These are phyloP conservation scores for Drosophila auraria DNA, from an alignment of 1,140 invertebrate species.

Conservation along the genomic window DNA sequence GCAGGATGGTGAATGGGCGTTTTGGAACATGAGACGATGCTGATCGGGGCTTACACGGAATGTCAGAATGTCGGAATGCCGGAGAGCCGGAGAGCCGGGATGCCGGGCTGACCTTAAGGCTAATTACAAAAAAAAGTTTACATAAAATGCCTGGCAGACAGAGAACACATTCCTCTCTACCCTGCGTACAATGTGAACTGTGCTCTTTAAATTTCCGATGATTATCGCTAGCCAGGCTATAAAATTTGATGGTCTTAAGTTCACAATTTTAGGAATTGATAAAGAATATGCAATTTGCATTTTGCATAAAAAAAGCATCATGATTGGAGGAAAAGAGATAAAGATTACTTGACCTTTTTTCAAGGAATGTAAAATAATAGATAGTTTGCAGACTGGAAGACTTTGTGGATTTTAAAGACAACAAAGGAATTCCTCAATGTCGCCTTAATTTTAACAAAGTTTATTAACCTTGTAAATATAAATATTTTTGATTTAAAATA, in stretches of 20 bases:
- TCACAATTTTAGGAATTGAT: neutral
- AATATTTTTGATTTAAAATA: neutral
- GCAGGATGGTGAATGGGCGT: constrained; percentile 18
- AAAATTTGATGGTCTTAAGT: neutral
- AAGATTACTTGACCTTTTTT: neutral
- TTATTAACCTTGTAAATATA: neutral
- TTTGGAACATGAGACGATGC: constrained; percentile 38
- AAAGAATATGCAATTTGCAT: neutral
- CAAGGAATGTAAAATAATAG: neutral
- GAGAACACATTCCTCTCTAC: neutral
- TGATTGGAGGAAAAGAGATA: neutral
- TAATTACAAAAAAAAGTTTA: constrained; percentile 35
- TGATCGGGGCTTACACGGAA: constrained; percentile 26
- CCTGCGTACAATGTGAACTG: constrained; percentile 8
- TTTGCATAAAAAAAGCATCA: neutral
- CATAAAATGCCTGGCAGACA: constrained; percentile 18
- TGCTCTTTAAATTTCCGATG: constrained; percentile 14
- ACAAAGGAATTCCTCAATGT: neutral
- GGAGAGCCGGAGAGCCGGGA: neutral
- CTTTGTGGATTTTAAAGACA: neutral
- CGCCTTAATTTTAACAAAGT: neutral
- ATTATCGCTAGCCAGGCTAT: constrained; percentile 9
- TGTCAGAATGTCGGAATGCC: constrained; percentile 8
- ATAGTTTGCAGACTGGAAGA: neutral
- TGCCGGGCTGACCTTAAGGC: constrained; percentile 35